Percentiles rank a stretch among this genome's conserved stretches.
Evolutionary conservation across 1,140 invertebrate species (phyloP).

Genomic region (Anthonomus grandis): DNA sequence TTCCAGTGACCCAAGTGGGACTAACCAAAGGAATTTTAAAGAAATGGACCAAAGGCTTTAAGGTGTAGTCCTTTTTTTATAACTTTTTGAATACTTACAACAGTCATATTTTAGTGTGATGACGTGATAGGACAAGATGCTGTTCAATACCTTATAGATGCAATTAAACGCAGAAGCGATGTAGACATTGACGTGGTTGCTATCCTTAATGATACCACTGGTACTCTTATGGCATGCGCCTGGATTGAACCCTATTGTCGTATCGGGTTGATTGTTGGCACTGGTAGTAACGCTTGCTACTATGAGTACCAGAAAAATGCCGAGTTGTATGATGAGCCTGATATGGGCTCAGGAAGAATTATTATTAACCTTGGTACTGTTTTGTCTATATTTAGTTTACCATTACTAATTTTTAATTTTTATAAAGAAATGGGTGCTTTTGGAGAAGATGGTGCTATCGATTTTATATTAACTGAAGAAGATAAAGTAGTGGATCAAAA

Average conservation of each 20-base stretch:
- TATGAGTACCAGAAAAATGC: slow-evolving; percentile 79
- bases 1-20: slow-evolving; percentile 88
- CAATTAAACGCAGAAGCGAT: slow-evolving; percentile 67
- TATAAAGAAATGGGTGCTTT: slow-evolving; percentile 99
- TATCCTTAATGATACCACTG: slow-evolving; percentile 98
- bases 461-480: slow-evolving; percentile 84
- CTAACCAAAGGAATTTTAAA: slow-evolving; percentile 84
- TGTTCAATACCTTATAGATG: slow-evolving; percentile 74
- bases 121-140: slow-evolving; percentile 60
- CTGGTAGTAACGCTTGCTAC: slow-evolving; percentile 96
- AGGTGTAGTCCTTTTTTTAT: no score
- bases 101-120: slow-evolving; percentile 73
- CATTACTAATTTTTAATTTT: slow-evolving; percentile 88
- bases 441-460: slow-evolving; percentile 83
- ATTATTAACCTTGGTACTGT: slow-evolving; percentile 93
- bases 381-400: no score
- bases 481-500: slow-evolving; percentile 80
- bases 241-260: slow-evolving; percentile 78
- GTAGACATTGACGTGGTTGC: slow-evolving; percentile 80
- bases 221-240: slow-evolving; percentile 98
- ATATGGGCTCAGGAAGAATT: slow-evolving; percentile 67
- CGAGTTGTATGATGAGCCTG: slow-evolving; percentile 49
- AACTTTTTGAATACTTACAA: no score
- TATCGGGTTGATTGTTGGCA: slow-evolving; percentile 52
- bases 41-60: slow-evolving; percentile 97